phyloP scores from a whole-genome alignment of 2,888 invertebrate genomes.

The Acleris laterana region DNA sequence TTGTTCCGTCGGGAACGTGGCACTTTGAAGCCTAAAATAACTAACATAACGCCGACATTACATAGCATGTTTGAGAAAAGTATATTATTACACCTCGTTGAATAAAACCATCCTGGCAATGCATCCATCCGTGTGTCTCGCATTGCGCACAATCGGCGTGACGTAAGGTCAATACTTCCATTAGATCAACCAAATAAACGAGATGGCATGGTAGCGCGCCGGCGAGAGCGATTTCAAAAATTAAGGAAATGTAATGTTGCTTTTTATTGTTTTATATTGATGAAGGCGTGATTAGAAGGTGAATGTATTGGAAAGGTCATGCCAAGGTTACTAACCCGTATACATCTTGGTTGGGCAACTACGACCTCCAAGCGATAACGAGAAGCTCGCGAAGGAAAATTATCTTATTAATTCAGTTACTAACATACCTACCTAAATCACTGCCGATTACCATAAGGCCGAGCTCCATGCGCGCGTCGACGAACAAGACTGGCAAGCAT shows the following conservation, averaged over 20 bases:
- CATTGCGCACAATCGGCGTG: not conserved
- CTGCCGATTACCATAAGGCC: slow-evolving; percentile 34
- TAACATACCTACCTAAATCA: slow-evolving; percentile 28
- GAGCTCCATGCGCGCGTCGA: not conserved
- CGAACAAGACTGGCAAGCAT: slow-evolving; percentile 3
- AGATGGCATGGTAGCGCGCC: too few relatives aligned
- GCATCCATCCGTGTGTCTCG: not conserved
- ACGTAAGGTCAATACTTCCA: not conserved
- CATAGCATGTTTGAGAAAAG: too few relatives aligned
- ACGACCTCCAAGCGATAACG: slow-evolving; percentile 50
- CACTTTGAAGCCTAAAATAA: too few relatives aligned
- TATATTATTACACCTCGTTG: not conserved
- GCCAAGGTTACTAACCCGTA: slow-evolving; percentile 50
- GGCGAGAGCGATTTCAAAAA: slow-evolving; percentile 3
- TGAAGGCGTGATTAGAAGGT: slow-evolving; percentile 44
- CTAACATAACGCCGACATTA: too few relatives aligned
- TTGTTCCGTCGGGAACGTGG: too few relatives aligned
- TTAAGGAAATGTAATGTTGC: slow-evolving; percentile 10
- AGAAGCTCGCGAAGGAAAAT: slow-evolving; percentile 46
- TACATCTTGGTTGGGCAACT: slow-evolving; percentile 46
- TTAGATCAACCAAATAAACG: not conserved
- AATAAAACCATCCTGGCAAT: too few relatives aligned
- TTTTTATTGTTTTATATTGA: slow-evolving; percentile 32
- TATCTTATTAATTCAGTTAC: slow-evolving; percentile 47
- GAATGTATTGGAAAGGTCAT: slow-evolving; percentile 65